A percentile compares a stretch with the other conserved stretches of the same genome.
Evolutionary conservation across 2,888 invertebrate genomes (phyloP).

Genomic region (Idaea biselata): DNA sequence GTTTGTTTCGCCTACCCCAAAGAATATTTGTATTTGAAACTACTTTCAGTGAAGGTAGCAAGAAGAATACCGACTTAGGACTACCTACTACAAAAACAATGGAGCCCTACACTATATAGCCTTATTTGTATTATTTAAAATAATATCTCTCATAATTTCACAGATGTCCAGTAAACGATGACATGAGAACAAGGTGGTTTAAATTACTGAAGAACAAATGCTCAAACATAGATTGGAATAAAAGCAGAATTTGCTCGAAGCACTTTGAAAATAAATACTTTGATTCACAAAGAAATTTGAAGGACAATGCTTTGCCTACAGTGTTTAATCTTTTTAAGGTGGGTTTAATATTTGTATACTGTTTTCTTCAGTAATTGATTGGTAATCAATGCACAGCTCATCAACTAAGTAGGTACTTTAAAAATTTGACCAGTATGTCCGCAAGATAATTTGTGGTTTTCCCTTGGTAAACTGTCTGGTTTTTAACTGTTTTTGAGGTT

Average conservation of each 20-base stretch:
- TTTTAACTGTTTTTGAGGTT: too few species aligned
- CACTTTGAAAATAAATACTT: conserved; percentile 67
- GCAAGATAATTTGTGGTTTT: too few species aligned
- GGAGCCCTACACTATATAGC: too few species aligned
- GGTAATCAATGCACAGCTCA: background rate
- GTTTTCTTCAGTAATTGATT: background rate
- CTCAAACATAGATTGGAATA: conserved; percentile 56
- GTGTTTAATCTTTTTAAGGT: conserved; percentile 49
- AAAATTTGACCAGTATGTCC: too few species aligned
- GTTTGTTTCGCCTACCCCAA: too few species aligned
- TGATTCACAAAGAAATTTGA: conserved; percentile 56
- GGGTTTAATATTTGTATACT: conserved; percentile 14
- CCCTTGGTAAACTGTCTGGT: too few species aligned
- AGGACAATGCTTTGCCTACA: conserved; percentile 61
- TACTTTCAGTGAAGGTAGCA: too few species aligned
- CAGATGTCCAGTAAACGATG: conserved; percentile 56
- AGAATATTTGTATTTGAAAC: too few species aligned
- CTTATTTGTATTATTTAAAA: background rate
- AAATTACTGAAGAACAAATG: conserved; percentile 58
- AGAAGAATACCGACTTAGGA: too few species aligned
- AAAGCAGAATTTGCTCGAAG: conserved; percentile 64
- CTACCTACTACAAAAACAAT: too few species aligned
- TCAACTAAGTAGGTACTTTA: too few species aligned
- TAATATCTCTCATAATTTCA: conserved; percentile 6
- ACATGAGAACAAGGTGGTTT: conserved; percentile 65